These are phyloP conservation scores for Psilanteris sp. DNA, from an alignment of 1,140 invertebrate genomes.

Conservation along the genomic window DNA sequence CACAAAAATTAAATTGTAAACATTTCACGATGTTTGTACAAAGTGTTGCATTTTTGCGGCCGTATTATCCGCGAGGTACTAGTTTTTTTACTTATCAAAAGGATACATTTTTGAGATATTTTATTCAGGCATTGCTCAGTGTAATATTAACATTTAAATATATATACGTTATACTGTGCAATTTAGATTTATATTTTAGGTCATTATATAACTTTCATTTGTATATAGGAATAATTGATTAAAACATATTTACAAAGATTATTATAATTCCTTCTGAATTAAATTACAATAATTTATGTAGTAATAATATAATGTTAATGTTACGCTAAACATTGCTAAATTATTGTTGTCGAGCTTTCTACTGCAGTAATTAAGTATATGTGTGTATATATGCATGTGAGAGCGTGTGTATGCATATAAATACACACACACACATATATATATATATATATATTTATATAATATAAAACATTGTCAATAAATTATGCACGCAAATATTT, in stretches of 20 bases:
- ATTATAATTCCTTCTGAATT: conserved; percentile 4
- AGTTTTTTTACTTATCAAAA: conserved; percentile 18
- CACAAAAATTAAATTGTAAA: conserved; percentile 19
- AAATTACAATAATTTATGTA: too few relatives aligned
- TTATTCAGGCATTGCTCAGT: conserved; percentile 47
- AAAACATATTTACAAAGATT: conserved; percentile 17
- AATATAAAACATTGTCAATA: conserved; percentile 53
- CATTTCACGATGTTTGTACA: conserved; percentile 55
- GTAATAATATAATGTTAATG: conserved; percentile 49
- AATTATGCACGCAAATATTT: conserved; percentile 51
- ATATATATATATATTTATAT: conserved; percentile 40
- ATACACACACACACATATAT: too few relatives aligned
- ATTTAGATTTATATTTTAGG: conserved; percentile 47
- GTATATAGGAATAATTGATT: conserved; percentile 20
- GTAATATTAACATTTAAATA: conserved; percentile 54
- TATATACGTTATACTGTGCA: conserved; percentile 34
- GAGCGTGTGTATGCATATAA: too few relatives aligned
- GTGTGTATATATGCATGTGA: too few relatives aligned
- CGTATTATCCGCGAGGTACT: conserved; percentile 13
- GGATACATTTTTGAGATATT: conserved; percentile 34
- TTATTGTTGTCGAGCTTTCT: conserved; percentile 53
- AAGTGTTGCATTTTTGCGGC: conserved; percentile 41
- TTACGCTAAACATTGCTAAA: conserved; percentile 60
- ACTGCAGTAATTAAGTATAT: conserved; percentile 38
- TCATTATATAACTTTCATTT: too few relatives aligned